Evolutionary conservation across 37 sponge, comb jelly and placozoan genomes (phyloP), one percentile per base, ranked within the genome.

Genomic region (Ephydatia muelleri): DNA sequence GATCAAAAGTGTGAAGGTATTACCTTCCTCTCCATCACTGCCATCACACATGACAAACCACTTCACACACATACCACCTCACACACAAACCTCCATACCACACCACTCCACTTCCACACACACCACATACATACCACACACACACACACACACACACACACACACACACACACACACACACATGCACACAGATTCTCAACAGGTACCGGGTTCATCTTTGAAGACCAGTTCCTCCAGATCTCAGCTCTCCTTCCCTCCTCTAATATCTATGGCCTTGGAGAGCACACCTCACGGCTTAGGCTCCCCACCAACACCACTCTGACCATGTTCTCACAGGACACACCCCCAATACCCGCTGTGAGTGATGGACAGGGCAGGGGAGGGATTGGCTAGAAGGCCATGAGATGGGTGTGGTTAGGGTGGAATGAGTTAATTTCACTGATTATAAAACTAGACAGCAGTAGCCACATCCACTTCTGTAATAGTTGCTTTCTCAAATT

Each of bases 171-270:
- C 81, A 80, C 81, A 77, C 81, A 70, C 81, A 64, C 80, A 65
- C 80, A 79, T 64, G 8, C 68, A 12, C 29, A n/a, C 71, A 82
- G 88, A 13, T 88, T 88, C 65, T 27, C 31, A 2, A 68, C 48
- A 3, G 40, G 57, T 28, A 75, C 90, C 39, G 84, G 84, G 0
- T 73, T 93, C 27, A 48, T 90, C 8, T 86, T 87, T 40, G 33
- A 64, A 12, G 84, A 91, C 33, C 95, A 94, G 84, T 94, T 91
- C 68, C 77, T 94, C 0, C 91, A 94, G 87, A 75, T 94, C 3
- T 80, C 92, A 0, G 33, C 89, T 13, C 29, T 67, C 23, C 89
- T 94, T 19, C 86, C 95, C 28, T 81, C 92, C 9, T 0, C 2
- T 25, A 83, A 84, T 27, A 66, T 94, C 27, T 94, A 94, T 75